phyloP scores from a whole-genome alignment of 2,888 invertebrate species.

The Leptinotarsa juncta region DNA sequence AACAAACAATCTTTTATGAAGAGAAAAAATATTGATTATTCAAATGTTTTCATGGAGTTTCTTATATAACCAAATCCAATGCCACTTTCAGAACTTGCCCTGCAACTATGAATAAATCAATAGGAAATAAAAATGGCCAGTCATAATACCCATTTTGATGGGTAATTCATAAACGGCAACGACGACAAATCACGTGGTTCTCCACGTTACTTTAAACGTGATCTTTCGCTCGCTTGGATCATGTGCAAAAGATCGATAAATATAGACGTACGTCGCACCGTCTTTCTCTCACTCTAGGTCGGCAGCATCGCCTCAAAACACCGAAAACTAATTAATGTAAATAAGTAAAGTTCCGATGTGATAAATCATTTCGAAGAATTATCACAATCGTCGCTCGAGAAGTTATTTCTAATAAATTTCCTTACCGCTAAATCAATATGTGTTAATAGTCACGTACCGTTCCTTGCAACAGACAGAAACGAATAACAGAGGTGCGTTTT shows the following conservation, averaged over 20 bases:
- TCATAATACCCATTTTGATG: conserved; percentile 47
- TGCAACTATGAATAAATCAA: conserved; percentile 29
- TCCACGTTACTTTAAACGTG: conserved; percentile 65
- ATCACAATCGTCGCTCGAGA: background rate
- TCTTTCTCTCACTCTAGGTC: conserved; percentile 23
- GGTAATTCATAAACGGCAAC: conserved; percentile 44
- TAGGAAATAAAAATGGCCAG: conserved; percentile 45
- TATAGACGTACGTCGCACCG: conserved; percentile 49
- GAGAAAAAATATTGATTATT: conserved; percentile 18
- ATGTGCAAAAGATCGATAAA: conserved; percentile 53
- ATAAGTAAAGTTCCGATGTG: conserved; percentile 4
- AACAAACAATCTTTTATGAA: conserved; percentile 8
- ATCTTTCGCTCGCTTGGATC: conserved; percentile 54
- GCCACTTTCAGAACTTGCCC: conserved; percentile 37
- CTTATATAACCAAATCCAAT: conserved; percentile 43
- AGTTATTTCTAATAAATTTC: background rate
- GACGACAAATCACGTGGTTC: conserved; percentile 61
- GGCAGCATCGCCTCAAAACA: background rate
- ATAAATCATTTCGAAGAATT: background rate
- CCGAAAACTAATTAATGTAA: background rate
- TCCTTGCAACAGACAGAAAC: conserved; percentile 40
- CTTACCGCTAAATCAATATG: conserved; percentile 27
- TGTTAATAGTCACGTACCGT: conserved; percentile 48
- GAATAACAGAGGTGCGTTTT: conserved; percentile 41
- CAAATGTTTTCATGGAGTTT: conserved; percentile 31